Evolutionary conservation across 37 sponge, comb jelly and placozoan genomes (phyloP), one percentile per base, ranked within the genome.

Genomic region (Hormiphora californensis): DNA sequence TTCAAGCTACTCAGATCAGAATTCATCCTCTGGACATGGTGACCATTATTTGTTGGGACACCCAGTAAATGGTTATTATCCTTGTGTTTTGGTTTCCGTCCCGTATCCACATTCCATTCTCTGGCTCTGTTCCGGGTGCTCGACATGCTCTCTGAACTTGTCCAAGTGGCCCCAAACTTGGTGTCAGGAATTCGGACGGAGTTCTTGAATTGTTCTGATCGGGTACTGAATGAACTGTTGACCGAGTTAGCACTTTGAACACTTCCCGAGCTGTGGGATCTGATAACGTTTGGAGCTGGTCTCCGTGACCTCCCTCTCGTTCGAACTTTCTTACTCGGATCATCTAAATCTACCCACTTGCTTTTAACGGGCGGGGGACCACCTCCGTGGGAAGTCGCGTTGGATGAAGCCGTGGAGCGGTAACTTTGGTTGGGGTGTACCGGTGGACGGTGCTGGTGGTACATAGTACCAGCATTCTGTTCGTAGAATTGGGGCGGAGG

Each of bases 141-240:
- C 15, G 11, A 15, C 9, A 65, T 39, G 12, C 30, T 28, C 67
- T 65, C 67, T 17, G 32, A 36, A 32, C 38, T 36, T 1, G 67
- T 65, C 67, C 67, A 65, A 28, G 37, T 28, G 32, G 38, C 67
- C 11, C 38, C 32, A 38, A 65, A 65, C 67, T 65, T 65, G 33
- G 67, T 34, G 37, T 65, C 67, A 3, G 67, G 67, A 19, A 65
- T 65, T 2, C 67, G 21, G 37, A 65, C 67, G 28, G 67, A 65
- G 67, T 65, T 65, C 67, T 65, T 65, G 67, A 33, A 65, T 39
- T 65, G 67, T 28, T 65, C 67, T 34, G 67, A 65, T 39, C 35
- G 32, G 67, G 67, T 65, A 38, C 67, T 65, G 67, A 36, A 65
- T 15, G 19, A 34, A 19, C 38, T 36, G 4, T 17, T 39, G 17